phyloP scores from a whole-genome alignment of 2,888 invertebrate genomes.

The Drosophila anceps region DNA sequence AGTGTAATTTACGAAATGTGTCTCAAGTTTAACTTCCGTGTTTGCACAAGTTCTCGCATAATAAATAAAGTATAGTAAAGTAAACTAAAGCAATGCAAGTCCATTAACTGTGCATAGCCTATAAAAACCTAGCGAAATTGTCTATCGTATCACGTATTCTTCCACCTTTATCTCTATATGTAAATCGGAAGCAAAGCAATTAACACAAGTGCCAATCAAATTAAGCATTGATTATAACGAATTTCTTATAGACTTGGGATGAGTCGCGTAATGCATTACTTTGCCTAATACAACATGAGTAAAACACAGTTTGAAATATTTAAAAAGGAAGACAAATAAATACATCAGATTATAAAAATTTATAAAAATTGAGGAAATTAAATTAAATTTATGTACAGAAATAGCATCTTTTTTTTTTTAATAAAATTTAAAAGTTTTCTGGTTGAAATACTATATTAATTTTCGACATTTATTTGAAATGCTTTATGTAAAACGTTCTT shows the following conservation, averaged over 20 bases:
- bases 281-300: background rate
- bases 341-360: no score
- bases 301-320: no score
- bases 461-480: no score
- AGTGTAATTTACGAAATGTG: slow-evolving; percentile 56
- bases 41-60: slow-evolving; percentile 35
- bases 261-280: background rate
- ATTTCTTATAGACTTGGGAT: background rate
- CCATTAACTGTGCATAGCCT: background rate
- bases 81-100: slow-evolving; percentile 7
- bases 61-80: slow-evolving; percentile 16
- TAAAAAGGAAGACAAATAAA: no score
- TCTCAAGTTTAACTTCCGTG: slow-evolving; percentile 56
- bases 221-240: background rate
- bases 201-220: background rate
- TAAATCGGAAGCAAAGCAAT: slow-evolving; percentile 6
- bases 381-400: no score
- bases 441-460: no score
- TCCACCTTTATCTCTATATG: background rate
- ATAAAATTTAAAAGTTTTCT: no score
- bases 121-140: slow-evolving; percentile 2
- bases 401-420: no score
- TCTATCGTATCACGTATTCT: slow-evolving; percentile 21
- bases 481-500: no score
- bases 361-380: no score